Percentiles rank a stretch among this genome's conserved stretches.
Evolutionary conservation across 1,140 invertebrate species (phyloP).

Genomic region (Tribolium castaneum): DNA sequence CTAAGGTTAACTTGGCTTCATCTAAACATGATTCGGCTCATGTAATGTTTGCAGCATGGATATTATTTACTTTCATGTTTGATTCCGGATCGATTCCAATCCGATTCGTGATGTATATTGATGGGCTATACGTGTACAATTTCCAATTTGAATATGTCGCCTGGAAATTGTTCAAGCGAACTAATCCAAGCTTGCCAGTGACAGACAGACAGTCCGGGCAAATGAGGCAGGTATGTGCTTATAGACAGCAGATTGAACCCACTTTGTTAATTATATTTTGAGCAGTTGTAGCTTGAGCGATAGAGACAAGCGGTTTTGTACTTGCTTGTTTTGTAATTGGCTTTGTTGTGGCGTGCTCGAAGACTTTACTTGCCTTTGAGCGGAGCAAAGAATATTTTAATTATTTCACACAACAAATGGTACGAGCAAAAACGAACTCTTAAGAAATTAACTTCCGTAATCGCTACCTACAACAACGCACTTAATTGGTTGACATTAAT

Average conservation of each 20-base stretch:
- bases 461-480: neutral
- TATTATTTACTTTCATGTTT: constrained; percentile 18
- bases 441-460: constrained; percentile 8
- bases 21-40: neutral
- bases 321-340: constrained; percentile 13
- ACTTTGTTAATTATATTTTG: constrained; percentile 23
- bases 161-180: neutral
- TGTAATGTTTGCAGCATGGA: neutral
- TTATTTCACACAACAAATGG: constrained; percentile 9
- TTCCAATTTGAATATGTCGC: neutral
- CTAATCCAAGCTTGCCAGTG: neutral
- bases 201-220: neutral
- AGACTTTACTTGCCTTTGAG: constrained; percentile 18
- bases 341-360: constrained; percentile 1
- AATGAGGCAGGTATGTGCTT: neutral
- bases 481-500: constrained; percentile 21
- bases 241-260: neutral
- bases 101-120: constrained; percentile 3
- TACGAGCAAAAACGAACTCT: constrained; percentile 10
- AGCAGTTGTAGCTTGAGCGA: neutral
- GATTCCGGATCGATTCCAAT: neutral
- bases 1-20: constrained; percentile 9
- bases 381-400: constrained; percentile 23
- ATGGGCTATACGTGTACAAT: neutral
- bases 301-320: constrained; percentile 13